Evolutionary conservation across 2,888 invertebrate species (phyloP), one percentile per base, ranked within the genome.

Genomic region (Tetheella fluctuosa): DNA sequence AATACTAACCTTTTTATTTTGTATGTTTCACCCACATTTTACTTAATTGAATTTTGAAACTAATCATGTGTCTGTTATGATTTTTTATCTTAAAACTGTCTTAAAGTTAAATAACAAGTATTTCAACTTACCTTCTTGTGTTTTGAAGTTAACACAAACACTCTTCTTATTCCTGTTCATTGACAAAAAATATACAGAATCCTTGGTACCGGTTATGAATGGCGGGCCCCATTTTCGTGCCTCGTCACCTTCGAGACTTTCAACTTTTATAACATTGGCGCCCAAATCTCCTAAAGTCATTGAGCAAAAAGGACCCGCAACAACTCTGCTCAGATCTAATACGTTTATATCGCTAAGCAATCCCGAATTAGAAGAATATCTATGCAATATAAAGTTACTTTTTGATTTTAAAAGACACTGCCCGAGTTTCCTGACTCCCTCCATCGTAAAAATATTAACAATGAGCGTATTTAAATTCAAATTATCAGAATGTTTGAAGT

Each of bases 121-220:
- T 6, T 39, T 15, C 13, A 15, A 61, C 87, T 84, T 84, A 67
- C 98, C 97, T 78, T 94, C 91, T 20, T 91, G 82, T 2, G 94
- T 92, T 83, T 97, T 98, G 39, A 99, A 89, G 88, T 99, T 95
- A 58, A 99, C 91, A 77, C 97, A 97, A 34, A 98, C 91, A 86
- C 99, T 99, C 85, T 97, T 97, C 88, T 99, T 99, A 83, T 99
- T 99, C 63, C 99, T 95, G 89, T 99, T 99, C 5, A 97, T 93
- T n/a, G 96, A 94, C 23, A 97, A 84, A 83, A 97, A 99, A 80
- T 99, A 99, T 59, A 96, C 95, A 0, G 97, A 93, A 74, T 97
- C 96, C 1, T 94, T 94, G 54, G 93, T 92, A 25, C 94, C 91
- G 7, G 95, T 72, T 2, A 95, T 81, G 80, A 97, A 98, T 0